A percentile compares a stretch with the other conserved stretches of the same genome.
phyloP scores from a whole-genome alignment of 1,140 invertebrate genomes.

The Parapsyche elsis region DNA sequence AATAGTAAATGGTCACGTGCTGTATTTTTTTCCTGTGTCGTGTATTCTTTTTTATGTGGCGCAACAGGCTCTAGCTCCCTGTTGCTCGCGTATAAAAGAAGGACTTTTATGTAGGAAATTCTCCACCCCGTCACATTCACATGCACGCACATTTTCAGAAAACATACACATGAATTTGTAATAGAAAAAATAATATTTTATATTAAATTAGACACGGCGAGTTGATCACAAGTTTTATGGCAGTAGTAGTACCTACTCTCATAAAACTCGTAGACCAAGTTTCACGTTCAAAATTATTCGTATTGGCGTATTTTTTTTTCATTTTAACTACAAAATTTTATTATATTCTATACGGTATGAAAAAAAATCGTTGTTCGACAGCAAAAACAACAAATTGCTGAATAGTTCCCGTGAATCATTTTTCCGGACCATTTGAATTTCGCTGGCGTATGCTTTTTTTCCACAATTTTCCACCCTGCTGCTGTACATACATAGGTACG shows the following conservation, averaged over 20 bases:
- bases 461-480: not conserved
- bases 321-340: no score
- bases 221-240: no score
- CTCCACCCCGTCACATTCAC: not conserved
- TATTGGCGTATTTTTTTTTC: no score
- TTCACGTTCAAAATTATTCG: no score
- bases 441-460: not conserved
- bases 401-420: not conserved
- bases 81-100: not conserved
- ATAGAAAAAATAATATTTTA: no score
- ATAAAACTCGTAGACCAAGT: no score
- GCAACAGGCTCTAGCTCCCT: not conserved
- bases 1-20: slow-evolving; percentile 29
- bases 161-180: no score
- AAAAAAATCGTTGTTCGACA: not conserved
- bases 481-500: not conserved
- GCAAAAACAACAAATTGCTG: not conserved
- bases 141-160: not conserved
- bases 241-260: no score
- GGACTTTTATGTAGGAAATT: not conserved
- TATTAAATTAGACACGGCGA: no score
- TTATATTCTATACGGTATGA: no score
- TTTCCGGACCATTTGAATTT: slow-evolving; percentile 2
- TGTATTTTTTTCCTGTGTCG: slow-evolving; percentile 1
- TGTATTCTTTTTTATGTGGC: not conserved